These are phyloP conservation scores for Ianthella basta DNA, from an alignment of 37 sponge, comb jelly and placozoan genomes.

Conservation along the genomic window DNA sequence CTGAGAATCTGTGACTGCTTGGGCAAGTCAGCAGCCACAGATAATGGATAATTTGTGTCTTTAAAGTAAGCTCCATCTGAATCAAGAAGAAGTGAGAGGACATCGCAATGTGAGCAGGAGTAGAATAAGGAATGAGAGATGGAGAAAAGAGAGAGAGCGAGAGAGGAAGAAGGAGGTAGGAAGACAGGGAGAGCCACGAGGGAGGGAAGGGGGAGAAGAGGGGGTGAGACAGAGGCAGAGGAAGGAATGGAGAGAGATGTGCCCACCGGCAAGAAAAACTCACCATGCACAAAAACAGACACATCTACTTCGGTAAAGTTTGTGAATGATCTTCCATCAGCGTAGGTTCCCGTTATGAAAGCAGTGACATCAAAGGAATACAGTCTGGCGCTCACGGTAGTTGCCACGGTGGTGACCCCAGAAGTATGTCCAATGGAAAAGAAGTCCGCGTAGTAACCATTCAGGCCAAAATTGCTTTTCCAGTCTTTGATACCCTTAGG, in stretches of 20 bases:
- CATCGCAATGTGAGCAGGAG: not conserved
- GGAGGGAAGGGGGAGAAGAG: too few relatives aligned
- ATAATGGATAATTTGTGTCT: too few relatives aligned
- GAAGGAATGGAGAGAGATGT: too few relatives aligned
- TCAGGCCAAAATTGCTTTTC: not conserved
- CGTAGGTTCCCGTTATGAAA: not conserved
- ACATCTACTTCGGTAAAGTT: not conserved
- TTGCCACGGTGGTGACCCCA: not conserved
- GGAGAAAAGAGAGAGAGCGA: not conserved
- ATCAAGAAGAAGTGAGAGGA: too few relatives aligned
- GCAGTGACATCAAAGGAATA: not conserved
- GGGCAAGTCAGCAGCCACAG: too few relatives aligned
- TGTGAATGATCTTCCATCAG: not conserved
- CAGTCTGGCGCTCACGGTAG: not conserved
- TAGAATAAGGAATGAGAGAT: not conserved
- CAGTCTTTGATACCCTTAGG: too few relatives aligned
- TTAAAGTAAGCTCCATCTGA: too few relatives aligned
- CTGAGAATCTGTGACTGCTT: too few relatives aligned
- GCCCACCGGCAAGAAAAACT: not conserved
- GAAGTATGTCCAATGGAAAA: not conserved
- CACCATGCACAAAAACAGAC: not conserved
- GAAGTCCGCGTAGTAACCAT: not conserved
- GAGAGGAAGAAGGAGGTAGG: not conserved
- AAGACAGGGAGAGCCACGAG: too few relatives aligned
- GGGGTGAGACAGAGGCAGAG: too few relatives aligned